A percentile compares a stretch with the other conserved stretches of the same genome.
Conservation (phyloP, 2,797 vertebrate species). For the Lepus oiostolus region DNA sequence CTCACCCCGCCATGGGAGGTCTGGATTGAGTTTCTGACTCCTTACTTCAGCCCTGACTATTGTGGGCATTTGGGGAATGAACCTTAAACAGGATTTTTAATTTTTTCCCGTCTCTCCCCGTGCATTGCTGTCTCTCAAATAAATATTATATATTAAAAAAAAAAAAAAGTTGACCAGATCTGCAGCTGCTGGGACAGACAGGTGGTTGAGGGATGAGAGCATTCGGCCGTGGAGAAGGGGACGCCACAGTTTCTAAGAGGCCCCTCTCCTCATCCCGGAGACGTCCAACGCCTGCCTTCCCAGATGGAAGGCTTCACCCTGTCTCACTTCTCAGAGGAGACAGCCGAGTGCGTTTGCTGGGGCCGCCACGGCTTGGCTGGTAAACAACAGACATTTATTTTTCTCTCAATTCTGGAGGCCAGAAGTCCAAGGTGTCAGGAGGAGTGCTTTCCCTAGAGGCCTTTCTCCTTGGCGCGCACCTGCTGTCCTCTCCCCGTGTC, state of each 20-base stretch:
- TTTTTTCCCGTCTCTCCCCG: too few species aligned
- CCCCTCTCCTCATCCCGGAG: background rate
- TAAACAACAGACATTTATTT: background rate
- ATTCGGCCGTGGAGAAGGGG: background rate
- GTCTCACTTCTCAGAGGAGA: background rate
- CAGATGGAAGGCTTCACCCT: background rate
- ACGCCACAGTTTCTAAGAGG: background rate
- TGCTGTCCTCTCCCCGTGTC: background rate
- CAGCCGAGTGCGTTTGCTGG: background rate
- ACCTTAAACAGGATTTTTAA: too few species aligned
- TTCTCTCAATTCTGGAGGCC: background rate
- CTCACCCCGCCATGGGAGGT: too few species aligned
- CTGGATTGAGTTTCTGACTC: too few species aligned
- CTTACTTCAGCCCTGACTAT: too few species aligned
- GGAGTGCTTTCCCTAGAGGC: background rate
- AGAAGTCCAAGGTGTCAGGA: background rate
- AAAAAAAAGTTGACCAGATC: background rate
- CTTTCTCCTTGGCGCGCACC: background rate
- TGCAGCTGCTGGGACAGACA: rapidly evolving
- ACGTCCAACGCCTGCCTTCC: background rate
- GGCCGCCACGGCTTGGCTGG: background rate
- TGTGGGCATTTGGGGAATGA: too few species aligned
- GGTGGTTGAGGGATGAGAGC: background rate
- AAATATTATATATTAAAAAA: too few species aligned
- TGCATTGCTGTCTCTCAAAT: too few species aligned